These are phyloP conservation scores for Myrmophylax atrothorax DNA, from an alignment of 2,113 vertebrate species.

Conservation along the genomic window DNA sequence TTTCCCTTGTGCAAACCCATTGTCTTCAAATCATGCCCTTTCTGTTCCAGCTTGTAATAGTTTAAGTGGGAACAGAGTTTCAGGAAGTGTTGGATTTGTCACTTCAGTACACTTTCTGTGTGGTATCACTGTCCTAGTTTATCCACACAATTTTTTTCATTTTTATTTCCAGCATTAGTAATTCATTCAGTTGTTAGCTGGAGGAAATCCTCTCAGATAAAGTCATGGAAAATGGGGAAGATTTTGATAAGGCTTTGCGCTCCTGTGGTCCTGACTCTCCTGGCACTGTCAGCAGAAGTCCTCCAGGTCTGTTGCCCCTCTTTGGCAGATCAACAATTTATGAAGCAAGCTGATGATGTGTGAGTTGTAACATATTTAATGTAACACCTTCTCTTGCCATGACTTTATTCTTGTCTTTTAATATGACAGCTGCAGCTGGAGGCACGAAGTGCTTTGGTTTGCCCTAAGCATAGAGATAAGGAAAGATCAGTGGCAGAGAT, in stretches of 20 bases:
- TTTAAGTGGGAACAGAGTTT: conserved; percentile 31
- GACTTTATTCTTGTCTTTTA: background rate
- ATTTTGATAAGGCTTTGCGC: conserved; percentile 52
- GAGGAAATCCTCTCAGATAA: conserved; percentile 50
- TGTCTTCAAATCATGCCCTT: background rate
- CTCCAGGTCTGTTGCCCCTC: conserved; percentile 41
- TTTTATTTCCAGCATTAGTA: background rate
- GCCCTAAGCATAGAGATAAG: background rate
- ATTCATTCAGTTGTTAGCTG: conserved; percentile 1
- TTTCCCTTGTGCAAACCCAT: background rate
- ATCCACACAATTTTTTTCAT: background rate
- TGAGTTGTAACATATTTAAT: background rate
- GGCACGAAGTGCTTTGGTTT: background rate
- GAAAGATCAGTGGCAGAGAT: background rate
- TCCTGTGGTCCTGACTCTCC: conserved; percentile 28
- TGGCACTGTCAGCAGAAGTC: conserved; percentile 22
- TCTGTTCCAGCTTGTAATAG: conserved; percentile 28
- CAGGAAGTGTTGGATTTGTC: background rate
- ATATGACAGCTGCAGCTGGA: background rate
- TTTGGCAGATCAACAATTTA: conserved; percentile 57
- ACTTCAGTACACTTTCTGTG: background rate
- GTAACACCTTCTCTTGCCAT: background rate
- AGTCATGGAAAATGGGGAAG: conserved; percentile 23
- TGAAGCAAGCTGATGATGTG: conserved; percentile 54
- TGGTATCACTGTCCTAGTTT: background rate